Conservation (phyloP, 2,888 invertebrate genomes). For the Patella depressa region DNA sequence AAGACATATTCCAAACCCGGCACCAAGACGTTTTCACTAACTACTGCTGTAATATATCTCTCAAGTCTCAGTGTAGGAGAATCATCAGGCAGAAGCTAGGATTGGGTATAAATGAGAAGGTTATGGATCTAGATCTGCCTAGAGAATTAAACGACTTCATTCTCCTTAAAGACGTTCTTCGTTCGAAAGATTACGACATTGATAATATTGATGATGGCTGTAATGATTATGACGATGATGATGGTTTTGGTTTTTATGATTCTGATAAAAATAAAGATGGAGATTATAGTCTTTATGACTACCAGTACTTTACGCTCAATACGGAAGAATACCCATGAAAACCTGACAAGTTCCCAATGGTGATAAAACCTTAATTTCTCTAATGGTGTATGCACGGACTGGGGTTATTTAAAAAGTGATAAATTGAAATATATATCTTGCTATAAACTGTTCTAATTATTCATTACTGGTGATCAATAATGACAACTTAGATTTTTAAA, state of each 20-base stretch:
- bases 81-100: neutral
- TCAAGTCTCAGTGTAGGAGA: neutral
- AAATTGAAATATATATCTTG: too few species aligned
- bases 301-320: too few species aligned
- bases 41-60: neutral
- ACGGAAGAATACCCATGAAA: too few species aligned
- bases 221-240: neutral
- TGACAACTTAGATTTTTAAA: too few species aligned
- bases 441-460: too few species aligned
- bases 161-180: neutral
- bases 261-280: neutral
- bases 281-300: neutral
- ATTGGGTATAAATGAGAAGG: neutral
- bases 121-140: neutral
- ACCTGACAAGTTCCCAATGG: too few species aligned
- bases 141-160: neutral
- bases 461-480: too few species aligned
- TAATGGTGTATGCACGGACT: too few species aligned
- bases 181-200: neutral
- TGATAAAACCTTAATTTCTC: too few species aligned
- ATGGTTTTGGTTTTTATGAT: neutral
- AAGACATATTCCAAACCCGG: neutral
- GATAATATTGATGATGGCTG: neutral
- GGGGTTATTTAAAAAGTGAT: too few species aligned
- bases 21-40: neutral